Base-by-base conservation (phyloP, 2,888 invertebrate genomes). In the Cancer borealis region DNA sequence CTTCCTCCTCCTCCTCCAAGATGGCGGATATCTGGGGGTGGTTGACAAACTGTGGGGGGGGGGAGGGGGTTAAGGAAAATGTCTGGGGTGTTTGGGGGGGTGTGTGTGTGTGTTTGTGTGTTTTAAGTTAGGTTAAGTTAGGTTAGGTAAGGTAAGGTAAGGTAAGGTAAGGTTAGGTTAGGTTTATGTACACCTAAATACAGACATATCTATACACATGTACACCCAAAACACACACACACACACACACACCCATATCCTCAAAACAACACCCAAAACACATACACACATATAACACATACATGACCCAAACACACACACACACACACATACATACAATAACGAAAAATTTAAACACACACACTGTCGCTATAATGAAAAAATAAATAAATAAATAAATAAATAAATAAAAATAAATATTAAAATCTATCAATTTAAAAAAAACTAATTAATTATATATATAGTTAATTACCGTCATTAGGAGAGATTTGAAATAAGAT, bases 1-100 rank as follows among this genome's bases (percentile, higher is more conserved):
- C 98, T 96, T 98, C 98, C 96, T 98, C 98, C 95, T 98, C 98
- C 96, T 98, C 98, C 96, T 98, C 98, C 95, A 98, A 97, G 96
- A 98, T 97, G 94, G 98, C 97, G 95, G 98, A 98, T 96, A 98
- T 97, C 97, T 98, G 98, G 95, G 98, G 98, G 97, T 98, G 98
- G 97, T 98, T 98, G 96, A 98, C 98, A 97, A 98, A 98, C 97
- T 98, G 96, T 94, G 96, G 26, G n/a, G 26, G 17, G n/a, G n/a
- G n/a, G n/a, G 21, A 21, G 3, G 1, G 26, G 1, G 79, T 79
- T 30, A 79, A 79, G 79, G 79, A 79, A 79, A 3, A 21, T n/a
- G 21, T n/a, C n/a, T 17, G 10, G 8, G 8, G 14, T 54, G 54
- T 54, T 54, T 54, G n/a, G n/a, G n/a, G n/a, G n/a, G n/a, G n/a